phyloP scores from a whole-genome alignment of 2,113 vertebrate species.

The Polypterus senegalus region DNA sequence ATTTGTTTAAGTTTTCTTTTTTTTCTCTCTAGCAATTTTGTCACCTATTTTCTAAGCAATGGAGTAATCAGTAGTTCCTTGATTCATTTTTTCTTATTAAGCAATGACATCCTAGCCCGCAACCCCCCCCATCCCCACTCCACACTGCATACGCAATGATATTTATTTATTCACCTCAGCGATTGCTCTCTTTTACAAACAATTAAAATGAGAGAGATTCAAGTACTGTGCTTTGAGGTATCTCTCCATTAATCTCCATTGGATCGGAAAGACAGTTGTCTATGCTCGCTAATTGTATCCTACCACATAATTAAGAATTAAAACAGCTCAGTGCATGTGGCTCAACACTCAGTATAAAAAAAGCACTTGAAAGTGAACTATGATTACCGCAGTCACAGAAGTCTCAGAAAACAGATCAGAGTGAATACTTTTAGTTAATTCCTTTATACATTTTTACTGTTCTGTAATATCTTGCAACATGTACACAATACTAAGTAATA shows the following conservation, averaged over 20 bases:
- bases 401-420: not conserved
- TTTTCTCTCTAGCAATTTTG: no score
- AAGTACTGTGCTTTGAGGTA: not conserved
- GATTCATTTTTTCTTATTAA: no score
- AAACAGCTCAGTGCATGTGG: not conserved
- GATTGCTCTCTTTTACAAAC: slow-evolving; percentile 22
- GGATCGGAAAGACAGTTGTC: slow-evolving; percentile 20
- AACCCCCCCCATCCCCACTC: no score
- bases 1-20: no score
- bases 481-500: no score
- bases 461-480: no score
- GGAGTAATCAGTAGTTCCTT: no score
- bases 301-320: slow-evolving; percentile 17
- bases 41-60: no score
- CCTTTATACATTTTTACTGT: no score
- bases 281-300: slow-evolving; percentile 19
- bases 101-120: no score
- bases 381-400: slow-evolving; percentile 2
- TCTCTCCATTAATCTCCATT: slow-evolving; percentile 22
- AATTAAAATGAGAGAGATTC: slow-evolving; percentile 19
- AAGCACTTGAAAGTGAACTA: not conserved
- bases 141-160: slow-evolving; percentile 19
- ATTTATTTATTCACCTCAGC: slow-evolving; percentile 23
- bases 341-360: not conserved
- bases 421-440: no score